Percentiles rank a stretch among this genome's conserved stretches.
Conservation (phyloP, 2,888 invertebrate genomes). For the Xestia sexstrigata region DNA sequence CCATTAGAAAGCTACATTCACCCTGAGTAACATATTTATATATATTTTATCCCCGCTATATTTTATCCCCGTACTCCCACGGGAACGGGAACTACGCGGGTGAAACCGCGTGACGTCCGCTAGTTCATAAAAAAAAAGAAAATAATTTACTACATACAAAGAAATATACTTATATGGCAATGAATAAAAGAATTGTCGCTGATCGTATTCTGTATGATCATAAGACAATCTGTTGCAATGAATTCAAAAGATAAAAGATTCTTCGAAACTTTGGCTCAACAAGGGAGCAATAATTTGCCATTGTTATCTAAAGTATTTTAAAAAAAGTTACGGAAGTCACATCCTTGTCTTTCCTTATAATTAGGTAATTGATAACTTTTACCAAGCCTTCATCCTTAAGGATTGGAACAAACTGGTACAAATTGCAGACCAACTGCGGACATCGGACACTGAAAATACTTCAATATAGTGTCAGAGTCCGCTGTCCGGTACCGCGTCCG, state of each 20-base stretch:
- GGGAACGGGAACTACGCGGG: too few species aligned
- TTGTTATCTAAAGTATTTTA: background rate
- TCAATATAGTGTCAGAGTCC: background rate
- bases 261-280: background rate
- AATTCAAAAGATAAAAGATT: background rate
- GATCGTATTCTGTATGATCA: too few species aligned
- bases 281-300: slow-evolving; percentile 12
- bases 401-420: background rate
- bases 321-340: background rate
- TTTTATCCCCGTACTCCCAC: too few species aligned
- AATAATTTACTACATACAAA: too few species aligned
- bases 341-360: background rate
- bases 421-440: background rate
- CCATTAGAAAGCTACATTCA: too few species aligned
- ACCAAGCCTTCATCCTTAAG: background rate
- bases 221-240: background rate
- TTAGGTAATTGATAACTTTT: background rate
- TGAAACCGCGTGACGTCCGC: too few species aligned
- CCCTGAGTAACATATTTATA: too few species aligned
- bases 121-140: too few species aligned
- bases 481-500: background rate
- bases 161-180: background rate
- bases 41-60: too few species aligned
- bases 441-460: background rate
- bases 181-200: too few species aligned